Evolutionary conservation across 2,113 vertebrate species (phyloP), one percentile per base, ranked within the genome.

Genomic region (Orcinus orca): DNA sequence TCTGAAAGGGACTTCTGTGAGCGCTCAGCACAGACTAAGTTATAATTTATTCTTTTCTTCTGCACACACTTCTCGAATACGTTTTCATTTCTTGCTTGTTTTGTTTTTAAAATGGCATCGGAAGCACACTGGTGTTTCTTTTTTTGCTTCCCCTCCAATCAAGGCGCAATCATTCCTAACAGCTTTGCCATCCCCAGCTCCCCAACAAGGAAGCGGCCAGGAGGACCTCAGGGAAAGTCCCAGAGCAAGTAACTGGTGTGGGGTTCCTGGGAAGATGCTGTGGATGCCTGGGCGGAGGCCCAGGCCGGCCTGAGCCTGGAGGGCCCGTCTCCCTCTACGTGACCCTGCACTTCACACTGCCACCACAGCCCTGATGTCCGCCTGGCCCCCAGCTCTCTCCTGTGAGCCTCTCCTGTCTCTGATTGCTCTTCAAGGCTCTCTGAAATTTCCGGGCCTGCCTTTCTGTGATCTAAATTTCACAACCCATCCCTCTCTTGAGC

Each of bases 1-100:
- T 93, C 97, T 96, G 95, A 76, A 96, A 95, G 94, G 90, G 33
- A 5, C 6, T 92, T 79, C 92, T 85, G 79, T 65, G 97, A 94
- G 65, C 8, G 25, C 44, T 44, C 14, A 88, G 82, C 76, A 8
- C 20, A 33, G 92, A 97, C 70, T 92, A 10, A 29, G 26, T 17
- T 92, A 60, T 92, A 85, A 77, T 18, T 33, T 79, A 60, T 70
- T 90, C 90, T 91, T 93, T 29, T 73, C 76, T 67, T 84, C 85
- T 68, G 50, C 10, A 36, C 74, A 15, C 88, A 50, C 2, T 0
- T 90, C 97, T 90, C 80, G 2, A 71, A 47, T 80, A 76, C 1
- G 38, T 21, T 18, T 38, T 47, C 80, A 26, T 74, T 17, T 53
- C 20, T 63, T 63, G 70, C 85, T 90, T 91, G 53, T 95, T 96